Evolutionary conservation across 2,113 vertebrate species (phyloP).

Genomic region (Centropus unirufus): DNA sequence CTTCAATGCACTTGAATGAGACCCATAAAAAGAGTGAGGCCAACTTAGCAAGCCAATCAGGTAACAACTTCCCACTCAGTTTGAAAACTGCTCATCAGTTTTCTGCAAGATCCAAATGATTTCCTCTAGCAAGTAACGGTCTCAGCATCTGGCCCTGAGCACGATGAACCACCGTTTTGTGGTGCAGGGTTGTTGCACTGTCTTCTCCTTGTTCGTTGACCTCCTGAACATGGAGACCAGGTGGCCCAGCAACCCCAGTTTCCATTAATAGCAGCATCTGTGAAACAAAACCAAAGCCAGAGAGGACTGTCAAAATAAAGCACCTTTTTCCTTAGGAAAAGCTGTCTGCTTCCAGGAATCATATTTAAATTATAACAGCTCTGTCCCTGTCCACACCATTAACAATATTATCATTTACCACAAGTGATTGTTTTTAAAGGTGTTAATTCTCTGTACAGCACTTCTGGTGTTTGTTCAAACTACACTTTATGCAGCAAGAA

Average conservation of each 20-base stretch:
- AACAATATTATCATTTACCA: not conserved
- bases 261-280: constrained; percentile 81
- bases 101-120: not conserved
- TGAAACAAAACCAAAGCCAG: not conserved
- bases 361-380: not conserved
- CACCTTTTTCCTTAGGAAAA: not conserved
- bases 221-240: constrained; percentile 82
- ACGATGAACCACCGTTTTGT: constrained; percentile 72
- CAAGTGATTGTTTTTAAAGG: not conserved
- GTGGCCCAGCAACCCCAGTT: constrained; percentile 90
- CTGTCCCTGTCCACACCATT: not conserved
- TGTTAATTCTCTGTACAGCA: not conserved
- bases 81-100: not conserved
- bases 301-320: not conserved
- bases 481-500: not conserved
- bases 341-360: not conserved
- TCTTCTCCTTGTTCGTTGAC: constrained; percentile 78
- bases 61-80: not conserved
- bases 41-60: not conserved
- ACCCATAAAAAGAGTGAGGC: not conserved
- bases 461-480: not conserved
- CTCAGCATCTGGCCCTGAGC: constrained; percentile 80
- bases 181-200: constrained; percentile 87
- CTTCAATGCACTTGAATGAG: not conserved
- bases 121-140: constrained; percentile 70